A percentile compares a stretch with the other conserved stretches of the same genome.
Conservation (phyloP, 2,113 vertebrate species). For the Ursus arctos region DNA sequence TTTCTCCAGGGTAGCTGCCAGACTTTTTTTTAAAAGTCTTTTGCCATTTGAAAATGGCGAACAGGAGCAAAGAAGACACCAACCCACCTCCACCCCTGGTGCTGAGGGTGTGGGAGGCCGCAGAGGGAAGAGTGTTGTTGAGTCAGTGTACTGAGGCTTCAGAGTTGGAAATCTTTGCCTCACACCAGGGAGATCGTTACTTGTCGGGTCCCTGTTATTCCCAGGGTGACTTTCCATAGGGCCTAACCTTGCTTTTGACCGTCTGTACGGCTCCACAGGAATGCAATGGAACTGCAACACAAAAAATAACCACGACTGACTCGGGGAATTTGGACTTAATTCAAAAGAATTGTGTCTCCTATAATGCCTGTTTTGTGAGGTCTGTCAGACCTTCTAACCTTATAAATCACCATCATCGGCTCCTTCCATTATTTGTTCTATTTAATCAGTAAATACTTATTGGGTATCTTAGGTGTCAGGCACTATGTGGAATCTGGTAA, state of each 20-base stretch:
- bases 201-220: background rate
- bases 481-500: background rate
- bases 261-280: background rate
- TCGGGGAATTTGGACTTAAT: background rate
- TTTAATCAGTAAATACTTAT: background rate
- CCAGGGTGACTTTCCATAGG: background rate
- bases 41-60: background rate
- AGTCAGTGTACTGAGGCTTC: background rate
- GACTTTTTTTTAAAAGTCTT: background rate
- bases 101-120: background rate
- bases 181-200: background rate
- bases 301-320: background rate
- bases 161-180: background rate
- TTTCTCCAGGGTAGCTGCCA: background rate
- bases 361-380: background rate
- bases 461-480: background rate
- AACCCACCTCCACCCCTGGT: background rate
- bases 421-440: background rate
- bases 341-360: background rate
- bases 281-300: background rate
- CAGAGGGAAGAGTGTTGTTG: background rate
- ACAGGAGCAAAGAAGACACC: background rate
- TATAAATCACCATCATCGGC: background rate
- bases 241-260: background rate
- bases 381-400: background rate